These are phyloP conservation scores for Rhipidura dahli DNA, from an alignment of 2,113 vertebrate genomes.

Conservation along the genomic window DNA sequence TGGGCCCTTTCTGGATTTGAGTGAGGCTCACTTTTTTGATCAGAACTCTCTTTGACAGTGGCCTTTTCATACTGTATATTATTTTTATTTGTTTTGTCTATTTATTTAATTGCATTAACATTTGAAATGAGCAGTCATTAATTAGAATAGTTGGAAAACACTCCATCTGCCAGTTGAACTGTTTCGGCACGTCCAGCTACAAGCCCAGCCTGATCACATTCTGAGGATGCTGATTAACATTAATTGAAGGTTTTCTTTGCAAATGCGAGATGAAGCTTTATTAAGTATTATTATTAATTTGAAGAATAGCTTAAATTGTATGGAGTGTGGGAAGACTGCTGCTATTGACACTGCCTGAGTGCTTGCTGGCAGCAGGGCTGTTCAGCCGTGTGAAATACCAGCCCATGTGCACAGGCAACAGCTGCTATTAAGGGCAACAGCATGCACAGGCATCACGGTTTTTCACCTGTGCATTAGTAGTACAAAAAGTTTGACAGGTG, in stretches of 20 bases:
- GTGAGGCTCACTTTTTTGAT: not conserved
- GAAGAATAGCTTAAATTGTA: constrained; percentile 40
- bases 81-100: constrained; percentile 60
- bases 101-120: constrained; percentile 56
- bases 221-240: constrained; percentile 48
- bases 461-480: constrained; percentile 25
- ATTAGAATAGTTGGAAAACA: constrained; percentile 40
- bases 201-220: constrained; percentile 22
- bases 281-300: constrained; percentile 57
- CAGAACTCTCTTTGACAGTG: not conserved
- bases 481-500: constrained; percentile 6
- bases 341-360: not conserved
- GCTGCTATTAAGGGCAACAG: constrained; percentile 14
- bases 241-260: constrained; percentile 57
- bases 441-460: not conserved
- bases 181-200: constrained; percentile 52
- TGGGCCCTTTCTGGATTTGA: not conserved
- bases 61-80: not conserved
- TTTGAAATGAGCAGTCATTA: constrained; percentile 31
- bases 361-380: constrained; percentile 24
- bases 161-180: constrained; percentile 63
- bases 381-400: not conserved
- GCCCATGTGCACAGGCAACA: not conserved
- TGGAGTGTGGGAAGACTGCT: not conserved
- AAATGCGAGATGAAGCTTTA: constrained; percentile 49